Evolutionary conservation across 1,140 invertebrate species (phyloP).

Genomic region (Drosophila sulfurigaster): DNA sequence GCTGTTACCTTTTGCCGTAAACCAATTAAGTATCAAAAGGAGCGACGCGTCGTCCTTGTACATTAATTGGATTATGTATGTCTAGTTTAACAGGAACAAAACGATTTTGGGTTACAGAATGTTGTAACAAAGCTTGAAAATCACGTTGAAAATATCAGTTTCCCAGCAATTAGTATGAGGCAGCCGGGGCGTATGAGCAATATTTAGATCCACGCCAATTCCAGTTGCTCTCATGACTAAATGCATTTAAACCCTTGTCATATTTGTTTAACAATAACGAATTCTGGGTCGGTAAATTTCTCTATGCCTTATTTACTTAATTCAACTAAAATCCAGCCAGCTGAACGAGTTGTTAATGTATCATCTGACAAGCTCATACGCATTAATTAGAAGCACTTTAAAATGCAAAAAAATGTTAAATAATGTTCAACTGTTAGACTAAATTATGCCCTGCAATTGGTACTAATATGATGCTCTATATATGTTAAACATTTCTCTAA

Average conservation of each 20-base stretch:
- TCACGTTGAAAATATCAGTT: constrained; percentile 32
- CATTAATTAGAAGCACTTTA: constrained; percentile 35
- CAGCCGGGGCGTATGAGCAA: background rate
- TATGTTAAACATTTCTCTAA: background rate
- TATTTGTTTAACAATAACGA: background rate
- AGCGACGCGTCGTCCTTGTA: constrained; percentile 63
- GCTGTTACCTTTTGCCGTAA: constrained; percentile 51
- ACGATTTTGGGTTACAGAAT: constrained; percentile 43
- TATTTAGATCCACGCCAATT: background rate
- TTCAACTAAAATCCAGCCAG: constrained; percentile 2
- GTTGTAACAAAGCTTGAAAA: constrained; percentile 32
- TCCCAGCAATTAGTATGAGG: constrained; percentile 21
- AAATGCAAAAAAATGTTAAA: background rate
- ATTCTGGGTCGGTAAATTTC: background rate
- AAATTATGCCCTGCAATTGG: background rate
- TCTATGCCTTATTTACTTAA: background rate
- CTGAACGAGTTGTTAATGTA: constrained; percentile 38
- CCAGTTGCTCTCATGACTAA: background rate
- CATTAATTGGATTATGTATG: constrained; percentile 81
- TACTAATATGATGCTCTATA: background rate
- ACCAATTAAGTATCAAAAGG: constrained; percentile 73
- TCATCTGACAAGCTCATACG: constrained; percentile 20
- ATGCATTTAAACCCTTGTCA: constrained; percentile 18
- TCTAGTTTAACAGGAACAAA: constrained; percentile 70
- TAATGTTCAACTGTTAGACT: background rate